phyloP scores from a whole-genome alignment of 1,140 invertebrate genomes.

The Drosophila virilis region DNA sequence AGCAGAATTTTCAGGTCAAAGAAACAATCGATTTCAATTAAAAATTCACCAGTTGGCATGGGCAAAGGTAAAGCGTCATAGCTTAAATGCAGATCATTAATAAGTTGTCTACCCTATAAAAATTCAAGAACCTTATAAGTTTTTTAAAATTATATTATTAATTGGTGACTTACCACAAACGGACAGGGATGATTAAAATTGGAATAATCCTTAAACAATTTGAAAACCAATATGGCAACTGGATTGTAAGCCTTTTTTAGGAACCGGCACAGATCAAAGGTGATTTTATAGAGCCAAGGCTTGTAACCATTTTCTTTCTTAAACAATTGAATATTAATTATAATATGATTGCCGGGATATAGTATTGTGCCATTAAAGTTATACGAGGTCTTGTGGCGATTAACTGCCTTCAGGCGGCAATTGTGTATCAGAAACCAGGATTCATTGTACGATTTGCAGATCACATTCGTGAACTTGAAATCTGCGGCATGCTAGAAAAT shows the following conservation, averaged over 20 bases:
- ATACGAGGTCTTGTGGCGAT: constrained; percentile 10
- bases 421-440: constrained; percentile 8
- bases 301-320: constrained; percentile 30
- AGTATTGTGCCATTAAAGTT: constrained; percentile 25
- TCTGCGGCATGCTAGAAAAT: neutral
- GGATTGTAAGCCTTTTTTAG: constrained; percentile 13
- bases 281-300: constrained; percentile 6
- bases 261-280: constrained; percentile 20
- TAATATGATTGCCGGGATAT: constrained; percentile 1
- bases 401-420: constrained; percentile 19
- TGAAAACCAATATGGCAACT: neutral
- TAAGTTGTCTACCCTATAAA: constrained; percentile 12
- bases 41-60: constrained; percentile 21
- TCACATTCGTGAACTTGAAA: neutral
- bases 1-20: constrained; percentile 10
- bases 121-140: neutral
- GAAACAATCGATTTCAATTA: constrained; percentile 2
- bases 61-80: constrained; percentile 9
- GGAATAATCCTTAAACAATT: constrained; percentile 2
- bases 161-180: constrained; percentile 13
- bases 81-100: neutral
- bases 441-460: constrained; percentile 8
- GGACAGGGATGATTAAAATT: constrained; percentile 23
- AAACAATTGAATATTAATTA: neutral
- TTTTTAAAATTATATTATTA: neutral